Evolutionary conservation across 2,888 invertebrate genomes (phyloP).

Genomic region (Coenonympha glycerion): DNA sequence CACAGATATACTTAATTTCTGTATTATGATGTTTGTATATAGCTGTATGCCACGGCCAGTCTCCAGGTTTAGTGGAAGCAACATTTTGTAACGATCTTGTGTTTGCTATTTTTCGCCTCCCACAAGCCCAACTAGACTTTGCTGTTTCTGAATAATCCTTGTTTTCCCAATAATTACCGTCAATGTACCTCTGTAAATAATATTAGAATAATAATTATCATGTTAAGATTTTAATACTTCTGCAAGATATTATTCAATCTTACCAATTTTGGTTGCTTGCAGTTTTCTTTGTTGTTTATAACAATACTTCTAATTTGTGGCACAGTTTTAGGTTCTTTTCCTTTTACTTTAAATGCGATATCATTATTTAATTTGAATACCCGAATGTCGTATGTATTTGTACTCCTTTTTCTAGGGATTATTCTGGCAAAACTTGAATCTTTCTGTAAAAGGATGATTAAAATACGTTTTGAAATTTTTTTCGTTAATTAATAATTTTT

Average conservation of each 20-base stretch:
- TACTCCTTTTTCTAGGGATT: neutral
- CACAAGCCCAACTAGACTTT: neutral
- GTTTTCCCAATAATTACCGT: neutral
- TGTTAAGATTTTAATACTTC: neutral
- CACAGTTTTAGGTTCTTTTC: neutral
- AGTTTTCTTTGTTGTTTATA: constrained; percentile 6
- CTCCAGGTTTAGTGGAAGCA: constrained; percentile 30
- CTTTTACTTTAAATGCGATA: neutral
- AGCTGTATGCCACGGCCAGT: constrained; percentile 40
- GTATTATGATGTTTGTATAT: constrained; percentile 27
- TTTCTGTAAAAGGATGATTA: constrained; percentile 1
- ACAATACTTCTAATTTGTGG: constrained; percentile 4
- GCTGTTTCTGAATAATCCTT: neutral
- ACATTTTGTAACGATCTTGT: neutral
- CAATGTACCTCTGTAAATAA: neutral
- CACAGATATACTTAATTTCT: constrained; percentile 32
- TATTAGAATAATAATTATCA: too few relatives aligned
- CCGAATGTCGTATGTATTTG: neutral
- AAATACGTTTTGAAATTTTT: too few relatives aligned
- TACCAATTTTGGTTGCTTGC: neutral
- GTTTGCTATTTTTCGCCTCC: constrained; percentile 1
- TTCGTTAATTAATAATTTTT: too few relatives aligned
- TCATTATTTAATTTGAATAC: neutral
- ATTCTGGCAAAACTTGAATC: constrained; percentile 8
- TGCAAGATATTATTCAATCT: neutral